Base-by-base conservation (phyloP, 1,140 invertebrate genomes). In the Apocrypta bakeri region DNA sequence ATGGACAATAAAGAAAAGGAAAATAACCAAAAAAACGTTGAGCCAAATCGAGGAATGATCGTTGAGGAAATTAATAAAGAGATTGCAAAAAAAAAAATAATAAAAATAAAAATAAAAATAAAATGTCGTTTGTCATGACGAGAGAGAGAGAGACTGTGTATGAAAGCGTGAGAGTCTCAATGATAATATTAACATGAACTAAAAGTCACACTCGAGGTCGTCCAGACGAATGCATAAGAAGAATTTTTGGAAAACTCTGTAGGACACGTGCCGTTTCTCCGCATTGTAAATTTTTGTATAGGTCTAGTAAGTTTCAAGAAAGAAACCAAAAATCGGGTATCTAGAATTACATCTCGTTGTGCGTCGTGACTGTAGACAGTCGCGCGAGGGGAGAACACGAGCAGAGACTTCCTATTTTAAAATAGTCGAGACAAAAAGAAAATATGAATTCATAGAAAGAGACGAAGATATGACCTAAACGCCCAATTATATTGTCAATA, bases 21-120 rank as follows among this genome's bases (percentile, higher is more conserved):
- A 85, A 73, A 63, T 80, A n/a, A n/a, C n/a, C n/a, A n/a, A n/a
- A n/a, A 77, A 84, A 84, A 75, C 80, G 85, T 86, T 72, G 80
- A 1, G 2, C 21, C 0, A 76, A 84, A 81, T 64, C 78, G n/a
- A n/a, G n/a, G n/a, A n/a, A n/a, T n/a, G n/a, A n/a, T n/a, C n/a
- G n/a, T n/a, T n/a, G n/a, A n/a, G n/a, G n/a, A n/a, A n/a, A n/a
- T n/a, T n/a, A n/a, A 37, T 37, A 37, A 4, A 37, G 33, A 37
- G 82, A 4, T 69, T 14, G 37, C 33, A 68, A 4, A 1, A 3
- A 9, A 64, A 29, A 75, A 2, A 56, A n/a, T n/a, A 14, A 24
- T 25, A 12, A 61, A 85, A 84, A 83, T 84, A 83, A 84, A 85
- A 83, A 84, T 84, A 7, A 75, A 25, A 78, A 9, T 37, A 4